Evolutionary conservation across 2,113 vertebrate genomes (phyloP).

Genomic region (Chaenocephalus aceratus): DNA sequence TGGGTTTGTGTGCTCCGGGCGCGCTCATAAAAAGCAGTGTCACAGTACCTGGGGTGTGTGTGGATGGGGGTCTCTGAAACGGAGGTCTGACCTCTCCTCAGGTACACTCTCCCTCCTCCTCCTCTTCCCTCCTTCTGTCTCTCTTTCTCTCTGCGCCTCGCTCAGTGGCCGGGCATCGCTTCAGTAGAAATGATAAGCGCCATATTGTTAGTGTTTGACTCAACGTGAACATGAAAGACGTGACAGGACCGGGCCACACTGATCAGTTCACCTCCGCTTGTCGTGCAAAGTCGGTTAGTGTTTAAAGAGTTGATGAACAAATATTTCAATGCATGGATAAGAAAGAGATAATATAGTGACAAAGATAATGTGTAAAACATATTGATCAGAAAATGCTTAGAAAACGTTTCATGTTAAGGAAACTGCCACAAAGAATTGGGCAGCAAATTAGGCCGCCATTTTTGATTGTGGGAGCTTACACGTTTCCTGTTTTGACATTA

Average conservation of each 20-base stretch:
- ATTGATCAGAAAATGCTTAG: slow-evolving; percentile 16
- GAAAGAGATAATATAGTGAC: background rate
- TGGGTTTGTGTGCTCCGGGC: slow-evolving; percentile 74
- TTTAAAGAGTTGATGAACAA: background rate
- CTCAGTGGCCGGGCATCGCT: slow-evolving; percentile 34
- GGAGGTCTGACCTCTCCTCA: slow-evolving; percentile 81
- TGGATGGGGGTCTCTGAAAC: slow-evolving; percentile 70
- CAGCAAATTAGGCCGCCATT: slow-evolving; percentile 51
- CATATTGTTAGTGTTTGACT: slow-evolving; percentile 49
- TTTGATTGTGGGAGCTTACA: slow-evolving; percentile 50
- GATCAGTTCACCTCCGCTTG: slow-evolving; percentile 2
- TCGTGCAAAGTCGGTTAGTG: background rate
- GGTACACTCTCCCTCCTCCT: slow-evolving; percentile 56
- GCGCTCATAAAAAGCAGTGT: slow-evolving; percentile 68
- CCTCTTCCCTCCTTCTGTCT: slow-evolving; percentile 13
- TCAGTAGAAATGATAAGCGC: slow-evolving; percentile 34
- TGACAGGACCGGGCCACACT: slow-evolving; percentile 29
- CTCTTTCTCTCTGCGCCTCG: slow-evolving; percentile 20
- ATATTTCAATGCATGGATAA: background rate
- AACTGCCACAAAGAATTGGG: slow-evolving; percentile 9
- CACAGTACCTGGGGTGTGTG: slow-evolving; percentile 80
- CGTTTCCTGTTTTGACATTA: slow-evolving; percentile 60
- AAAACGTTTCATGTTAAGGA: slow-evolving; percentile 11
- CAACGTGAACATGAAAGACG: slow-evolving; percentile 32
- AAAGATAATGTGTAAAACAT: slow-evolving; percentile 12